A percentile compares a stretch with the other conserved stretches of the same genome.
phyloP scores from a whole-genome alignment of 2,888 invertebrate species.

The Pollenia amentaria region DNA sequence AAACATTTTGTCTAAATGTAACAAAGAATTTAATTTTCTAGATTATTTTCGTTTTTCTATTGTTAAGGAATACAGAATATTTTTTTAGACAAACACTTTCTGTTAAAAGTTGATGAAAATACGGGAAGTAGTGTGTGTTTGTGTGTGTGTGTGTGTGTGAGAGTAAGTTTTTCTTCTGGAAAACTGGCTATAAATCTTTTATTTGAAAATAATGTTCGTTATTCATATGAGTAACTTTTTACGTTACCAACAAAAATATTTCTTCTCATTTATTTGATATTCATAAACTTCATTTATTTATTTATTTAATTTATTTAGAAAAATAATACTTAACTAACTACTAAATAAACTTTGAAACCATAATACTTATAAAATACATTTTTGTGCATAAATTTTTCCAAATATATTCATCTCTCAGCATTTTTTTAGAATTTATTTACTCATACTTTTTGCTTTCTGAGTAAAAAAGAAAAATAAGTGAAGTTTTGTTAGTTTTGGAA shows the following conservation, averaged over 20 bases:
- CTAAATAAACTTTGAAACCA: slow-evolving; percentile 63
- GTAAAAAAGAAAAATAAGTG: slow-evolving; percentile 20
- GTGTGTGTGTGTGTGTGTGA: neutral
- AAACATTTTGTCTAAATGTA: no score
- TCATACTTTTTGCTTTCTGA: slow-evolving; percentile 10
- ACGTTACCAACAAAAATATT: neutral
- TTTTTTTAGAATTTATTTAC: slow-evolving; percentile 37
- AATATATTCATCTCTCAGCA: slow-evolving; percentile 5
- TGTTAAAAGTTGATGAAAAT: neutral
- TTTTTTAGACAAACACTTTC: neutral
- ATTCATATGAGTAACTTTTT: neutral
- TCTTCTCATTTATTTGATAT: slow-evolving; percentile 39
- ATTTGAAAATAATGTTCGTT: neutral
- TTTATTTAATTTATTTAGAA: slow-evolving; percentile 45
- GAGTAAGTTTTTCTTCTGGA: neutral
- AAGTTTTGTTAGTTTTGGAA: slow-evolving; percentile 59
- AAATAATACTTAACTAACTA: slow-evolving; percentile 55
- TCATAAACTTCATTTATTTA: slow-evolving; percentile 58
- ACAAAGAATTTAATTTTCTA: no score
- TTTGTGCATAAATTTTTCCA: neutral
- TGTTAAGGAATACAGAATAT: neutral
- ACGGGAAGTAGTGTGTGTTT: neutral
- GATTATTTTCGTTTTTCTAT: no score
- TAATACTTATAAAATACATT: slow-evolving; percentile 10
- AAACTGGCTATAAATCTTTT: neutral